Evolutionary conservation across 2,888 invertebrate genomes (phyloP), one percentile per base, ranked within the genome.

Genomic region (Ochropacha duplaris): DNA sequence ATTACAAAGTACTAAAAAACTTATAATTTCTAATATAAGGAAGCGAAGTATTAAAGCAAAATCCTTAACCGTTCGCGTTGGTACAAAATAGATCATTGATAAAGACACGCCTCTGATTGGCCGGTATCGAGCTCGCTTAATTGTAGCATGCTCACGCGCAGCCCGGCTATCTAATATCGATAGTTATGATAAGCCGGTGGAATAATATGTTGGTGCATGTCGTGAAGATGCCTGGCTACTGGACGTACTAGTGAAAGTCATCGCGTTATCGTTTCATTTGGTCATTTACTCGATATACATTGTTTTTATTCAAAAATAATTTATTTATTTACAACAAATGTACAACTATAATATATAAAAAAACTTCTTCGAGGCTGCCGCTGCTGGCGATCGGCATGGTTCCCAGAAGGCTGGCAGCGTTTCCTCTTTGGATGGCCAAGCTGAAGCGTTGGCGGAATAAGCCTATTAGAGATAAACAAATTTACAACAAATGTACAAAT

Each of bases 31-130:
- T 6, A 9, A 44, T 44, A 44, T 44, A 19, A 44, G 44, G 44
- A 44, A 44, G 44, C 44, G 44, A 11, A 24, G 36, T 50, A 52
- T 31, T 36, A 60, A 59, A 67, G 59, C 57, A 50, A 56, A 60
- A 63, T 65, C 68, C 68, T 69, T 74, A 76, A 75, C 71, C 68
- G 76, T 68, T 65, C 63, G 65, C 68, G 76, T 68, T 65, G 64
- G 65, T 65, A 76, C 72, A 73, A 73, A 78, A 78, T 78, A 79
- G 78, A 81, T 81, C 72, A 74, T 67, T 75, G 81, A 83, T 83
- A 82, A 81, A 73, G 74, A 68, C 79, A 68, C 71, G 74, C 67
- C 73, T 65, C 78, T 79, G 84, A 85, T 86, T 84, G 83, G 79
- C 69, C 64, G 64, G 77, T 79, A 82, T 83, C 81, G 74, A 54